A percentile compares a stretch with the other conserved stretches of the same genome.
Evolutionary conservation across 1,140 invertebrate genomes (phyloP).

Genomic region (Pachypeltis micranthus): DNA sequence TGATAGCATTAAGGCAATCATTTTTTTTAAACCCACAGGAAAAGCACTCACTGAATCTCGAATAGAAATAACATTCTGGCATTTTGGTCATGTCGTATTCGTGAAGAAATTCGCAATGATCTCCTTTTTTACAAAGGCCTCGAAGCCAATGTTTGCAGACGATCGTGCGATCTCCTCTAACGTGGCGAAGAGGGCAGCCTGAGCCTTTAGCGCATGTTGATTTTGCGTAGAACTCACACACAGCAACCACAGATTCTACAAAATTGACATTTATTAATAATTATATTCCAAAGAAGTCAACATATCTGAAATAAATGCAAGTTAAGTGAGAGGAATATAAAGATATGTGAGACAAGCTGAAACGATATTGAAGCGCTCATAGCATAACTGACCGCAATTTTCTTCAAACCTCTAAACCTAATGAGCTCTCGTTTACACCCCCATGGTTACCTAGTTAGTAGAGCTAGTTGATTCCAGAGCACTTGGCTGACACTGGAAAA

Average conservation of each 20-base stretch:
- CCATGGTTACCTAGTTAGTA: too few species aligned
- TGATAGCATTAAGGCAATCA: too few species aligned
- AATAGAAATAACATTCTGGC: slow-evolving; percentile 99
- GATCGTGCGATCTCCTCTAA: slow-evolving; percentile 93
- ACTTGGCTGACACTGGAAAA: too few species aligned
- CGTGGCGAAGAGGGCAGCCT: slow-evolving; percentile 91
- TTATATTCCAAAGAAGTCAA: background rate
- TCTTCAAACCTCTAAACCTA: too few species aligned
- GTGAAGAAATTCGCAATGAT: slow-evolving; percentile 98
- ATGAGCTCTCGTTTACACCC: too few species aligned
- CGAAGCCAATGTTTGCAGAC: slow-evolving; percentile 99
- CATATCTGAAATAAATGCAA: too few species aligned
- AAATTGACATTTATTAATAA: slow-evolving; percentile 30
- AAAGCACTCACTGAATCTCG: slow-evolving; percentile 72
- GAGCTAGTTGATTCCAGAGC: too few species aligned
- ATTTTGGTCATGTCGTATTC: slow-evolving; percentile 99
- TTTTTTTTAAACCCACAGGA: too few species aligned
- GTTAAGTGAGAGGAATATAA: too few species aligned
- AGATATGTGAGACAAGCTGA: too few species aligned
- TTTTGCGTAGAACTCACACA: slow-evolving; percentile 84
- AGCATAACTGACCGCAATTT: too few species aligned
- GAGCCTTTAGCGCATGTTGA: slow-evolving; percentile 73
- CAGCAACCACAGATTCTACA: slow-evolving; percentile 88
- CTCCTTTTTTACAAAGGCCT: slow-evolving; percentile 98
- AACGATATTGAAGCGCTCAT: too few species aligned